These are phyloP conservation scores for Lampris megalopsis DNA, from an alignment of 2,113 vertebrate species.

Conservation along the genomic window DNA sequence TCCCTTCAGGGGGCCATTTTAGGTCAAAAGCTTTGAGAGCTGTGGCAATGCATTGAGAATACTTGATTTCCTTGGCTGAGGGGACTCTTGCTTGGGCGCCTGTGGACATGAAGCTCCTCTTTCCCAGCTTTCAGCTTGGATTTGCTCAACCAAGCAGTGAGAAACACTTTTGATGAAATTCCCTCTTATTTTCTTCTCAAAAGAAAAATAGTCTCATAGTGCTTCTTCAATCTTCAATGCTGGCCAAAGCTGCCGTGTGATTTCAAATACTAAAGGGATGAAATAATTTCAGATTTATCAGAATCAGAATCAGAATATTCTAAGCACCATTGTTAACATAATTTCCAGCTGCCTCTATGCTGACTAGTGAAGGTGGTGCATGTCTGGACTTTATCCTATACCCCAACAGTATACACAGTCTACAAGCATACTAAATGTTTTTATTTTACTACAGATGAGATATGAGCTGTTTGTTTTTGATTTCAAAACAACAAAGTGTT, in stretches of 20 bases:
- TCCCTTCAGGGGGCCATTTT: slow-evolving; percentile 37
- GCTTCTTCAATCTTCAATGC: background rate
- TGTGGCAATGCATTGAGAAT: slow-evolving; percentile 27
- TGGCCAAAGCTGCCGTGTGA: background rate
- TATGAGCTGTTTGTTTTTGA: slow-evolving; percentile 38
- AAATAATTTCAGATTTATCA: background rate
- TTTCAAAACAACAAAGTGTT: slow-evolving; percentile 44
- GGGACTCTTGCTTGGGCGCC: background rate
- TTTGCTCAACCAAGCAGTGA: background rate
- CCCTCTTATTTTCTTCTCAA: background rate
- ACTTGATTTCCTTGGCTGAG: slow-evolving; percentile 2
- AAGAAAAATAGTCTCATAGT: background rate
- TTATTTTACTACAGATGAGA: slow-evolving; percentile 17
- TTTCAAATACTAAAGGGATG: background rate
- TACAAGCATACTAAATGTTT: background rate
- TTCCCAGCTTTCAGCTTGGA: background rate
- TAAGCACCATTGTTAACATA: too few relatives aligned
- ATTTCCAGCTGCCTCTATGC: too few relatives aligned
- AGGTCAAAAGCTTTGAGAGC: slow-evolving; percentile 45
- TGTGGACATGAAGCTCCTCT: background rate
- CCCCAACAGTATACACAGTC: slow-evolving; percentile 3
- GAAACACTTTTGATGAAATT: background rate
- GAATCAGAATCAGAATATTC: too few relatives aligned
- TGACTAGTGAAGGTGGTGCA: background rate
- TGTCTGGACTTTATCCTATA: background rate